Evolutionary conservation across 1,140 invertebrate genomes (phyloP), one percentile per base, ranked within the genome.

Genomic region (Halesus radiatus): DNA sequence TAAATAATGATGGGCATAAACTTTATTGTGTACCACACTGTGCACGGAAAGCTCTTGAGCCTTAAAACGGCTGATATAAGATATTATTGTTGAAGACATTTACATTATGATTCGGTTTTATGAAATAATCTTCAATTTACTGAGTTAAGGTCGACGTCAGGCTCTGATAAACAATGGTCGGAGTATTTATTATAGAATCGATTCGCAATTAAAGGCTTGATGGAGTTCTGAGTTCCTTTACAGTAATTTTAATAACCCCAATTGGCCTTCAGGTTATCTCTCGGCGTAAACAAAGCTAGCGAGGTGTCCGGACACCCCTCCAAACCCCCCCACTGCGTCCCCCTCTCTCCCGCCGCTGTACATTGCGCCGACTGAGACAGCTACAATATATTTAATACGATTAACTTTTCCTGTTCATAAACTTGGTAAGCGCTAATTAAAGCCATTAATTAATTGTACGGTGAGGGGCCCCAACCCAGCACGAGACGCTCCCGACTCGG

Each of bases 391-490:
- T 73, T 82, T 82, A 76, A 82, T 78, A 62, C 77, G 79, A 82
- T 82, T 82, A 80, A 82, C 64, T 82, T 82, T 82, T 82, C 81
- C 66, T 80, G 81, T 82, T 82, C 81, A 82, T 80, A 82, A 82
- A 82, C 78, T 82, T 56, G 78, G 78, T 82, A 80, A 82, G 76
- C 81, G 75, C 81, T 82, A 82, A 82, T 82, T 82, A 82, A 82
- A 82, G 81, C 81, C 81, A 82, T 82, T 82, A 82, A 82, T 82
- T 82, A 82, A 80, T 82, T 80, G 81, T 74, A 75, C 68, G 75
- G 78, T 53, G 56, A 62, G 66, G 78, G 81, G 10, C 18, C 52
- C 68, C 18, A 22, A 18, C 26, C 29, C 20, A 16, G 29, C 66
- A 18, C n/a, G n/a, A 26, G 53, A 29, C 16, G 37, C 45, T 54